Base-by-base conservation (phyloP, 2,888 invertebrate species). In the Glyphotaelius pellucidus region DNA sequence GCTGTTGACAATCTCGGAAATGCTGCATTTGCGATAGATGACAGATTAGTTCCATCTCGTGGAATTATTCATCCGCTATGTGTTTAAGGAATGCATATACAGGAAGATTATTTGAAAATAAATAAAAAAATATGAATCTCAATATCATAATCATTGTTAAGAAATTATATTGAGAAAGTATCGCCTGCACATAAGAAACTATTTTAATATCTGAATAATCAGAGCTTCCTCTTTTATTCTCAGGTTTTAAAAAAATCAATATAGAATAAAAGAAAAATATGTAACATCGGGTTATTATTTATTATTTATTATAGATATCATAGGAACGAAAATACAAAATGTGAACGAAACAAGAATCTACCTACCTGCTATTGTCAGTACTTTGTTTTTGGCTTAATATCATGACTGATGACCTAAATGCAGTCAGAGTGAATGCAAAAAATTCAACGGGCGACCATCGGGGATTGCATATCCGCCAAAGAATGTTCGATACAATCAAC, bases 1-100 rank as follows among this genome's bases (percentile, higher is more conserved):
- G 79, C 47, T 38, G 42, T 86, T 52, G 91, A 92, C 91, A 86
- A 32, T 52, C 88, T 52, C 32, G 90, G 30, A 89, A 89, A 91
- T 91, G 47, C 47, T n/a, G 91, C 91, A 89, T 88, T 89, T 5
- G 32, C 38, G 9, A 38, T 38, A 80, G n/a, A 67, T 31, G 67
- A 89, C 31, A 86, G 14, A 52, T 42, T 42, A 42, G 52, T 86
- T 89, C 89, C 86, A 30, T 42, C 30, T 4, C 25, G 5, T n/a
- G 86, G 47, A 42, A 4, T 42, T 42, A 42, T 42, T 86, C 47
- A 42, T 25, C 38, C 86, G 86, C 19, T 67, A 67, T 19, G 67
- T 67, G 67, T 9, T 67, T 25, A 67, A 67, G 9, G 67, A 67
- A 25, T 0, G 1, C 67, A 67, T n/a, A 67, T 9, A 9, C 67